Evolutionary conservation across 1,140 invertebrate species (phyloP).

Genomic region (Platorchestia sp.): DNA sequence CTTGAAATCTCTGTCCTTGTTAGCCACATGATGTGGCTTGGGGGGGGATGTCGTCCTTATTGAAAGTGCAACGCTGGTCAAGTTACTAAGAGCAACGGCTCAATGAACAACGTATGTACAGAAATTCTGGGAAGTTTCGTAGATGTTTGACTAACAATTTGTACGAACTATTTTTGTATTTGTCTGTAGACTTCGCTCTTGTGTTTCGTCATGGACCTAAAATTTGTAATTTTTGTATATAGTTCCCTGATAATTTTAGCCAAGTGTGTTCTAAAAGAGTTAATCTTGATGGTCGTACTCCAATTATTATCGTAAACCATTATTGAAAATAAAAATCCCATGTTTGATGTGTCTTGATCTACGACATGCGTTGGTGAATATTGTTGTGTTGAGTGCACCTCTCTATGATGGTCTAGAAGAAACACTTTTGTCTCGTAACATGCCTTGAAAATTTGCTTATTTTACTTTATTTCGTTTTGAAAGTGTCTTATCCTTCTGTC

Average conservation of each 20-base stretch:
- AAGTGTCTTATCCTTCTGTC: neutral
- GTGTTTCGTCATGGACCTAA: neutral
- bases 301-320: neutral
- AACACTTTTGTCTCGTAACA: neutral
- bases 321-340: neutral
- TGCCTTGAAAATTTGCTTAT: neutral
- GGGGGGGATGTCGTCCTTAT: neutral
- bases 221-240: constrained; percentile 16
- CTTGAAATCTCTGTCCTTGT: neutral
- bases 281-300: neutral
- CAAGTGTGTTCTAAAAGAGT: neutral
- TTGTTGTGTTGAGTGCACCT: neutral
- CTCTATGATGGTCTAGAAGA: neutral
- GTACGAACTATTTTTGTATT: constrained; percentile 30
- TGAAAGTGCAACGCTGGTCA: neutral
- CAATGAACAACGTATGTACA: neutral
- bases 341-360: neutral
- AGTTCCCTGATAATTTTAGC: neutral
- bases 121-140: neutral
- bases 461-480: neutral
- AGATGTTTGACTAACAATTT: neutral
- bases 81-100: neutral
- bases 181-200: constrained; percentile 9
- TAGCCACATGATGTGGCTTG: neutral
- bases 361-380: neutral